phyloP scores from a whole-genome alignment of 2,888 invertebrate genomes.

The Ceriagrion tenellum region DNA sequence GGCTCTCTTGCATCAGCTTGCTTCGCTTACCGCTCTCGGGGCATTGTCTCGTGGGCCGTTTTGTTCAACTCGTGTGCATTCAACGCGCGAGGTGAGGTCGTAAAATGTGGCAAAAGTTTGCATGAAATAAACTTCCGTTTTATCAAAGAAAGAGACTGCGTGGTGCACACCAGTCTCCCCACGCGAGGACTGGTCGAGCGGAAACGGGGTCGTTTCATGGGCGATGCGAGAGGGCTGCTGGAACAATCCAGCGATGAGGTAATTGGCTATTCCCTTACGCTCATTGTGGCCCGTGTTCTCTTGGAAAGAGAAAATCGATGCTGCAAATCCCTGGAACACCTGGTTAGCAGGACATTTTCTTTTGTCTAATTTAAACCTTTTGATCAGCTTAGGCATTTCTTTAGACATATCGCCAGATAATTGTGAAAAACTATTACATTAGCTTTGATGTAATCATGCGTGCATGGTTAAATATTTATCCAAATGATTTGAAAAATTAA shows the following conservation, averaged over 20 bases:
- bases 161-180: neutral
- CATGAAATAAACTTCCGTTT: conserved; percentile 20
- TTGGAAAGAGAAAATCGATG: neutral
- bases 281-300: neutral
- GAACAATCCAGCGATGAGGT: neutral
- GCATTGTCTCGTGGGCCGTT: neutral
- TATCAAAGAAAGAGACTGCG: neutral
- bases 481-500: too few relatives aligned
- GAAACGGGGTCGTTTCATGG: neutral
- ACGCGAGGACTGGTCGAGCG: neutral
- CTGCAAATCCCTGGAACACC: neutral
- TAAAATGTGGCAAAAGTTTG: conserved; percentile 22
- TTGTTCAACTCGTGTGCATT: neutral
- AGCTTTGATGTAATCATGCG: too few relatives aligned
- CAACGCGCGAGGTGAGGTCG: neutral
- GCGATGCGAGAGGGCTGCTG: neutral
- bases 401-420: too few relatives aligned
- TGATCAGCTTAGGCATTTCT: neutral
- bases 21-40: neutral
- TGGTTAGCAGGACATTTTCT: neutral
- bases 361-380: neutral
- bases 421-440: too few relatives aligned
- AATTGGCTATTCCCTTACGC: neutral
- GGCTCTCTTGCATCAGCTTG: neutral
- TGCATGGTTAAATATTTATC: too few relatives aligned